phyloP scores from a whole-genome alignment of 1,140 invertebrate genomes.

The Stenopsyche tienmushanensis region DNA sequence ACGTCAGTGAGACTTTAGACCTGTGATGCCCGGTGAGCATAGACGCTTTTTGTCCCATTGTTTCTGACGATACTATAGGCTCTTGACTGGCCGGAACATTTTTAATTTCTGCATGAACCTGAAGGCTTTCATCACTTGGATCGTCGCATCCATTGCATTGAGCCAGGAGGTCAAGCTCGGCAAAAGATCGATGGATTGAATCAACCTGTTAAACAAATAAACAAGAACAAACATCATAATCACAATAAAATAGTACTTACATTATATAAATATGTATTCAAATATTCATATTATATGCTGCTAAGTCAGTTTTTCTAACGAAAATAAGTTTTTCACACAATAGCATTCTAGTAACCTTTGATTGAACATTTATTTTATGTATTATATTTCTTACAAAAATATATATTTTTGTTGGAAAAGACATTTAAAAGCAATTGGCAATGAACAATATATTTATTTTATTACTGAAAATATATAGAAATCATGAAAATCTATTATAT shows the following conservation, averaged over 20 bases:
- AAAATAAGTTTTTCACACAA: too few species aligned
- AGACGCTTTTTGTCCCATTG: constrained; percentile 54
- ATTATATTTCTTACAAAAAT: too few species aligned
- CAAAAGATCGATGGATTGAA: constrained; percentile 18
- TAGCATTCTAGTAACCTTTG: too few species aligned
- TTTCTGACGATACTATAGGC: constrained; percentile 42
- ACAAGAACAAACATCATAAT: background rate
- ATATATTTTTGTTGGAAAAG: too few species aligned
- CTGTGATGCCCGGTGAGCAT: constrained; percentile 54
- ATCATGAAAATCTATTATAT: too few species aligned
- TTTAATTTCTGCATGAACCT: constrained; percentile 3
- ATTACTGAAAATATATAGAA: too few species aligned
- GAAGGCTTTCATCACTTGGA: constrained; percentile 6
- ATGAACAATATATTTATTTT: too few species aligned
- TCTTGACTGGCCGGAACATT: constrained; percentile 1
- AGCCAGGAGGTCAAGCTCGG: constrained; percentile 30
- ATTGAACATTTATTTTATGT: too few species aligned
- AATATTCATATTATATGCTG: too few species aligned
- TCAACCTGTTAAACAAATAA: constrained; percentile 31
- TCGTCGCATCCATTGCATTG: constrained; percentile 20
- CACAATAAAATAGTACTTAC: background rate
- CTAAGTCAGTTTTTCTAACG: too few species aligned
- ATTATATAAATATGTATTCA: too few species aligned
- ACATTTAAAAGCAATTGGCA: too few species aligned
- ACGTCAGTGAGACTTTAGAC: constrained; percentile 69